Conservation (phyloP, 2,113 vertebrate species). For the Oreochromis niloticus region DNA sequence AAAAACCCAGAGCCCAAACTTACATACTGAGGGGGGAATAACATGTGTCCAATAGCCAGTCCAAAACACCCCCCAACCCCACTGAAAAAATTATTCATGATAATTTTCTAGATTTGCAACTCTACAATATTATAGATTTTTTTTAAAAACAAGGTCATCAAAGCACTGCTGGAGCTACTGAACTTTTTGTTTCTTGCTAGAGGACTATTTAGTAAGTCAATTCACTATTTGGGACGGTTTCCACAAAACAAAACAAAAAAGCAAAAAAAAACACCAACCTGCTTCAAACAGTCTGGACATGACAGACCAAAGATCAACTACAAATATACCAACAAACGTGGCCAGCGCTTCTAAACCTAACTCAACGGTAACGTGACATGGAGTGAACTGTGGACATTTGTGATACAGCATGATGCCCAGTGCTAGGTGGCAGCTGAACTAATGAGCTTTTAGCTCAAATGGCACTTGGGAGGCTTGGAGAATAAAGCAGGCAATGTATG, state of each 20-base stretch:
- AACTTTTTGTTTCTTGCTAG: background rate
- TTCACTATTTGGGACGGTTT: background rate
- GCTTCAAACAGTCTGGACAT: background rate
- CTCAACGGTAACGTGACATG: background rate
- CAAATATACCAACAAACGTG: background rate
- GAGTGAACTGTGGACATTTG: background rate
- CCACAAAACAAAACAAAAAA: background rate
- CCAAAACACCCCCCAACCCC: background rate
- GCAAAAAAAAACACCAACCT: background rate
- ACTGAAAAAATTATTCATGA: background rate
- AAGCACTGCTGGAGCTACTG: background rate
- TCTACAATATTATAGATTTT: no score
- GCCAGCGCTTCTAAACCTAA: background rate
- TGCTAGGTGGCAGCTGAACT: conserved; percentile 49
- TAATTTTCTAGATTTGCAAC: background rate
- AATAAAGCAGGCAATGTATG: conserved; percentile 5
- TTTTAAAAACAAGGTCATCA: background rate
- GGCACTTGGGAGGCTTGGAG: conserved; percentile 21
- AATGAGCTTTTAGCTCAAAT: conserved; percentile 61
- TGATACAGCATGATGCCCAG: conserved; percentile 27
- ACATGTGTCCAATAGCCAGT: background rate
- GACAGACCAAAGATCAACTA: background rate
- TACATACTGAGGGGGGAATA: no score
- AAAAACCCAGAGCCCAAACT: background rate
- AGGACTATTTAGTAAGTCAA: background rate